A percentile compares a stretch with the other conserved stretches of the same genome.
phyloP scores from a whole-genome alignment of 2,888 invertebrate species.

The Plebejus anna region DNA sequence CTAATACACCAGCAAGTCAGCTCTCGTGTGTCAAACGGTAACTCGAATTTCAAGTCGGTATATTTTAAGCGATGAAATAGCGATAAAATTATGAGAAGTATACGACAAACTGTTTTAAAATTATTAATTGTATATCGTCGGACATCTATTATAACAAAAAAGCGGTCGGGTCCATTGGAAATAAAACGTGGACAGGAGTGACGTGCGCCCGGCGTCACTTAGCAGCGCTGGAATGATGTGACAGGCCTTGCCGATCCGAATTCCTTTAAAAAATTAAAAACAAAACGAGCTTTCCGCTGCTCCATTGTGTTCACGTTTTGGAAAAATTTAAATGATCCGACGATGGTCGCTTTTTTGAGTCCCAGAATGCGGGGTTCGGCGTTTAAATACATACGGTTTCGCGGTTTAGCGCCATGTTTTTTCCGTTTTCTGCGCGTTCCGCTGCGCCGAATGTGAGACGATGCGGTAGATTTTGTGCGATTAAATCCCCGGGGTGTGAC shows the following conservation, averaged over 20 bases:
- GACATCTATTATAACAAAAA: conserved; percentile 75
- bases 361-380: conserved; percentile 71
- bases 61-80: not conserved
- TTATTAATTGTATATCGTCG: conserved; percentile 62
- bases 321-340: conserved; percentile 76
- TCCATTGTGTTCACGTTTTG: conserved; percentile 80
- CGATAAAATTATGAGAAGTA: conserved; percentile 25
- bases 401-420: conserved; percentile 80
- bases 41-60: not conserved
- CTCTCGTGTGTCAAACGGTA: not conserved
- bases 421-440: conserved; percentile 77
- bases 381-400: conserved; percentile 79
- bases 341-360: conserved; percentile 68
- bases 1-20: not conserved
- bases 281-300: conserved; percentile 67
- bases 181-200: conserved; percentile 74
- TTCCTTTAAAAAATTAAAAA: conserved; percentile 74
- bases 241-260: conserved; percentile 76
- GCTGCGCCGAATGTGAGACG: conserved; percentile 62
- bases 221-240: conserved; percentile 79
- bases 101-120: conserved; percentile 49
- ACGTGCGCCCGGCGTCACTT: conserved; percentile 80
- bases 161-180: conserved; percentile 72
- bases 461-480: conserved; percentile 71
- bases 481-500: conserved; percentile 67